phyloP scores from a whole-genome alignment of 2,113 vertebrate species.

The Tachysurus vachellii region DNA sequence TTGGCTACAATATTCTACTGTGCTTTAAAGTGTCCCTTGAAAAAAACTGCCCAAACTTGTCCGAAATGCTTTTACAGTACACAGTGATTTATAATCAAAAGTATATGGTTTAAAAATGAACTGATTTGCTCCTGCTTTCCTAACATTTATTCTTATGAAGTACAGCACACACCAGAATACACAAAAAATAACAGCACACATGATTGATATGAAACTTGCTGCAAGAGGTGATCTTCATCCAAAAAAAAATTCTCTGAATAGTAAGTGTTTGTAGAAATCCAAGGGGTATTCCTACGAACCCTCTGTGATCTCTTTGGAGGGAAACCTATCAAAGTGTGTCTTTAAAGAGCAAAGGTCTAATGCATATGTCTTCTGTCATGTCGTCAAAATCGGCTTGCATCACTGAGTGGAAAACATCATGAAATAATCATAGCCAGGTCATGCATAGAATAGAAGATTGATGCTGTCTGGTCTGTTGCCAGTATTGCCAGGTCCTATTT shows the following conservation, averaged over 20 bases:
- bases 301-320: no score
- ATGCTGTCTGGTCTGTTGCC: background rate
- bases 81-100: background rate
- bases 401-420: background rate
- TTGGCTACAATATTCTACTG: background rate
- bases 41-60: background rate
- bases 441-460: background rate
- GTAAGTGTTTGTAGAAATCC: background rate
- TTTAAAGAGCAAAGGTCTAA: no score
- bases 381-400: background rate
- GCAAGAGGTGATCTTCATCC: background rate
- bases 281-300: background rate
- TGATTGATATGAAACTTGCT: background rate
- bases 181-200: background rate
- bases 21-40: background rate
- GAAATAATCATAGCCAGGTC: background rate
- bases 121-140: background rate
- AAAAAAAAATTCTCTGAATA: background rate
- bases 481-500: background rate
- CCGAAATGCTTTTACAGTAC: background rate
- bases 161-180: background rate
- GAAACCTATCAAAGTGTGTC: no score
- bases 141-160: background rate
- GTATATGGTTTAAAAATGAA: background rate
- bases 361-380: background rate